Evolutionary conservation across 92 coral and sea anemone species (phyloP).

Genomic region (Micromussa lordhowensis): DNA sequence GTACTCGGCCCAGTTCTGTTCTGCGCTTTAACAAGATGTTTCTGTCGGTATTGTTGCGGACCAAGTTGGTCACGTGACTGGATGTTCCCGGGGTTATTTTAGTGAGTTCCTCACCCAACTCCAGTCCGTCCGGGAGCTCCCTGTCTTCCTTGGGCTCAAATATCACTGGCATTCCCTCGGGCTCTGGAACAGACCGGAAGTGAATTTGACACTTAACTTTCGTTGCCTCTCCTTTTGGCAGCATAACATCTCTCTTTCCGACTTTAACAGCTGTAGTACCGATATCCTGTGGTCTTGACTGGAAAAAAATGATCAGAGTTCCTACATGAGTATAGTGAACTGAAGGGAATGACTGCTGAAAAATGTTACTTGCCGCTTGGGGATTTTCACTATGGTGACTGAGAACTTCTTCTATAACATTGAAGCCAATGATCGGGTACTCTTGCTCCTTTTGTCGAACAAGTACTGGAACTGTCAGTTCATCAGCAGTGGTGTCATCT

Average conservation of each 20-base stretch:
- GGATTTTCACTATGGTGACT: too few relatives aligned
- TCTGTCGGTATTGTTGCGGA: too few relatives aligned
- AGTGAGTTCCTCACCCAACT: too few relatives aligned
- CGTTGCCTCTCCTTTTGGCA: too few relatives aligned
- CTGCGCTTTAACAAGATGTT: slow-evolving; percentile 25
- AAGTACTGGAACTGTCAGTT: too few relatives aligned
- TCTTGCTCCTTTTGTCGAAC: too few relatives aligned
- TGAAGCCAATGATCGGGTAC: too few relatives aligned
- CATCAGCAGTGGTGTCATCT: too few relatives aligned
- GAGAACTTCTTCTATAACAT: slow-evolving; percentile 65
- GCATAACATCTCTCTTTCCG: slow-evolving; percentile 30
- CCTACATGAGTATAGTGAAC: neutral
- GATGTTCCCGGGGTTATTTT: too few relatives aligned
- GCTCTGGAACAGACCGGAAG: slow-evolving; percentile 23
- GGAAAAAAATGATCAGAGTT: slow-evolving; percentile 12
- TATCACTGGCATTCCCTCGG: slow-evolving; percentile 33
- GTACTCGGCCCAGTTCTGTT: slow-evolving; percentile 55
- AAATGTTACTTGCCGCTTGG: too few relatives aligned
- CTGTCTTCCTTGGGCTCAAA: too few relatives aligned
- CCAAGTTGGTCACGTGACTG: too few relatives aligned
- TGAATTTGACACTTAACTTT: slow-evolving; percentile 14
- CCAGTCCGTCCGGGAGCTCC: slow-evolving; percentile 33
- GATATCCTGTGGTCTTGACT: slow-evolving; percentile 17
- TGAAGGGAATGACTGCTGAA: slow-evolving; percentile 18
- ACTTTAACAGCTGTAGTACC: slow-evolving; percentile 16